Conservation (phyloP, 2,797 vertebrate genomes). For the Enteromius fasciolatus region DNA sequence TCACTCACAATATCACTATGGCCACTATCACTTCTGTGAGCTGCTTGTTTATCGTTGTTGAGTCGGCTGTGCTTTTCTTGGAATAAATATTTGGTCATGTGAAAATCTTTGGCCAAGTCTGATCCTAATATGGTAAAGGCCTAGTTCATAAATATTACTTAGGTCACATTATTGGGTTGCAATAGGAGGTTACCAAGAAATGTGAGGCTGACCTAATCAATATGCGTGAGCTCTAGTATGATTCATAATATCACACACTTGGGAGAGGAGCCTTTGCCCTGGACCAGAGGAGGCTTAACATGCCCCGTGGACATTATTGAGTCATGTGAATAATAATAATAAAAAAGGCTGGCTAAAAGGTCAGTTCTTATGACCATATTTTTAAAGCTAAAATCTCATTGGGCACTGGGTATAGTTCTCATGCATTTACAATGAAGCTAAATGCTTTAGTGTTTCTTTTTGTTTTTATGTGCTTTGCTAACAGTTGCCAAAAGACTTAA, state of each 20-base stretch:
- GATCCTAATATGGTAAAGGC: background rate
- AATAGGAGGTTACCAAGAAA: background rate
- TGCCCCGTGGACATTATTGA: background rate
- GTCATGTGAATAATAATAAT: background rate
- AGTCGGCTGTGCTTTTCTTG: background rate
- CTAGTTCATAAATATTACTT: background rate
- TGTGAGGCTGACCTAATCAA: constrained; percentile 1
- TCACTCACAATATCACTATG: too few relatives aligned
- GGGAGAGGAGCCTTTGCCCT: background rate
- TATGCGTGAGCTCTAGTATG: constrained; percentile 5
- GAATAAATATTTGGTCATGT: background rate
- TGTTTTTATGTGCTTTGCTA: background rate
- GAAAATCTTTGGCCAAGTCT: background rate
- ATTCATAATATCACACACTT: background rate
- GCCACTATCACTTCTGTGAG: background rate
- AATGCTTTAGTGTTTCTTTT: background rate
- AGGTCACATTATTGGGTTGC: background rate
- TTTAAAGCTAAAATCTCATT: background rate
- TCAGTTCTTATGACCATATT: constrained; percentile 7
- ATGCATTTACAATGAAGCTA: background rate
- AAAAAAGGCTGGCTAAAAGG: background rate
- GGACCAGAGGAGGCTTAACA: background rate
- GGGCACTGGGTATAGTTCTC: background rate
- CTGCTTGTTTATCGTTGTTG: too few relatives aligned
- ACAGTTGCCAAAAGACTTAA: constrained; percentile 15